These are phyloP conservation scores for Drosophila varians DNA, from an alignment of 1,140 invertebrate genomes.

Conservation along the genomic window DNA sequence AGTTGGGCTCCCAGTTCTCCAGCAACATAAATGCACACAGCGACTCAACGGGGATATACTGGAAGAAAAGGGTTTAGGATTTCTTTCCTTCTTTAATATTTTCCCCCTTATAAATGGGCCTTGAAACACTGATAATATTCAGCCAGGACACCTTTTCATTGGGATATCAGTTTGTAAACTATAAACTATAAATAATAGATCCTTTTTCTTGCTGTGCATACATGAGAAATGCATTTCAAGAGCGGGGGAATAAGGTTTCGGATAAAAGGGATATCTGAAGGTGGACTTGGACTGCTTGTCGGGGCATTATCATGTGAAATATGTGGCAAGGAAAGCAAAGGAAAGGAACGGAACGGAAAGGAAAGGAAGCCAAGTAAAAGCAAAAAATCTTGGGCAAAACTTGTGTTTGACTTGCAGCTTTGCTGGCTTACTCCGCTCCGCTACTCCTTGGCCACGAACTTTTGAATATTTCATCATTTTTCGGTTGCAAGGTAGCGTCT, in stretches of 20 bases:
- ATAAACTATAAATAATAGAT: no score
- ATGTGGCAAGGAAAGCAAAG: slow-evolving; percentile 26
- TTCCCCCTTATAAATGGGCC: no score
- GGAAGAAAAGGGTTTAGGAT: no score
- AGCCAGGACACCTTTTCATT: no score
- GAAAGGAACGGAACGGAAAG: not conserved
- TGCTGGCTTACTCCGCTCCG: slow-evolving; percentile 34
- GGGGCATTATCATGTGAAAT: slow-evolving; percentile 62
- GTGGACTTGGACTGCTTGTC: slow-evolving; percentile 30
- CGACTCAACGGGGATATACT: slow-evolving; percentile 5
- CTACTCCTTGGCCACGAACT: slow-evolving; percentile 42
- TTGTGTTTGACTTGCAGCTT: slow-evolving; percentile 79
- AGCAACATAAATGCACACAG: slow-evolving; percentile 32
- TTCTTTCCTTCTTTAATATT: no score
- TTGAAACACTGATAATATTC: no score
- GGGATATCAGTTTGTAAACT: no score
- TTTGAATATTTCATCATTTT: slow-evolving; percentile 77
- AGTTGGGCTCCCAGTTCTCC: slow-evolving; percentile 32
- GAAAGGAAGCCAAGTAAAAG: slow-evolving; percentile 10
- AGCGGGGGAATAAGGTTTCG: slow-evolving; percentile 32
- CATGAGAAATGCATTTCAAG: slow-evolving; percentile 64
- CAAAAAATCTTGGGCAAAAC: slow-evolving; percentile 55
- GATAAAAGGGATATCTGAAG: slow-evolving; percentile 47
- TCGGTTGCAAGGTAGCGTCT: slow-evolving; percentile 56
- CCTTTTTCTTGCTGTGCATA: slow-evolving; percentile 12